Evolutionary conservation across 2,888 invertebrate species (phyloP), one percentile per base, ranked within the genome.

Genomic region (Erpobdella octoculata): DNA sequence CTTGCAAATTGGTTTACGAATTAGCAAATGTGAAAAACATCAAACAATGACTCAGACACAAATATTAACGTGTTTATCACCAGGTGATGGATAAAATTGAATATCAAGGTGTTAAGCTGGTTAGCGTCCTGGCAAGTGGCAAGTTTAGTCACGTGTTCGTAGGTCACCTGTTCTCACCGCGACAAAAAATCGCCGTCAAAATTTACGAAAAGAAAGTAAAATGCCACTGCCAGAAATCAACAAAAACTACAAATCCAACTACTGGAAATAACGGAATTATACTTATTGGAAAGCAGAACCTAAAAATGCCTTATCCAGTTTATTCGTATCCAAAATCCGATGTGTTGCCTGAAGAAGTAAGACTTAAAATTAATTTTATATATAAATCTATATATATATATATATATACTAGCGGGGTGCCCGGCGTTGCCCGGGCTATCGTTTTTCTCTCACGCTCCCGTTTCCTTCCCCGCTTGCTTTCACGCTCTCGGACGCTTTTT

Each of bases 91-190:
- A 53, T n/a, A 69, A 53, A 48, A 15, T 69, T 53, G 48, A 48
- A n/a, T n/a, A n/a, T 33, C 46, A 69, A 15, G 69, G 69, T 31
- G 36, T 69, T 8, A 69, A 48, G 37, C 69, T 69, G 58, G 33
- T 46, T n/a, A 69, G 53, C 28, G 58, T 69, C 35, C 58, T 69
- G 21, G 28, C 69, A 31, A 48, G 69, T 28, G 69, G 69, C 28
- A 69, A 69, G 21, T 69, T 69, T 25, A 69, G 69, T 69, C 69
- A 69, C 69, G 69, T 69, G 33, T 69, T 69, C 36, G 58, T 33
- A 1, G 69, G 69, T 18, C 46, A 69, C 35, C 58, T 69, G 33
- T 69, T 69, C 58, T 31, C 69, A 31, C 35, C 35, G 5, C 12
- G 58, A 25, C 53, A 69, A n/a, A 48, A 58, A 36, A 46, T 58